phyloP scores from a whole-genome alignment of 64 coral and sea anemone species.

The Orbicella faveolata region DNA sequence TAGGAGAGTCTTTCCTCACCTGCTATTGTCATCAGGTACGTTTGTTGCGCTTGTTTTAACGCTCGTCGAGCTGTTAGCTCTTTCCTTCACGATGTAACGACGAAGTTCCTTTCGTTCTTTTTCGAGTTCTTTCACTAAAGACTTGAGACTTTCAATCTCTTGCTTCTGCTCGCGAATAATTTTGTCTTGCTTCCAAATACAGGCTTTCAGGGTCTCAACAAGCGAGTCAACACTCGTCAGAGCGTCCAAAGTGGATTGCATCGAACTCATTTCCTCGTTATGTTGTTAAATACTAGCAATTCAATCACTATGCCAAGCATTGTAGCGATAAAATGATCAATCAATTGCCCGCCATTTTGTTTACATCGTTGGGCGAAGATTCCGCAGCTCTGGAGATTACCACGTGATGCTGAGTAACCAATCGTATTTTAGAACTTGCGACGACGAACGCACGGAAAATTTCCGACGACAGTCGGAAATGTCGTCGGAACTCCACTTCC shows the following conservation, averaged over 20 bases:
- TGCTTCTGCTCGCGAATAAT: constrained; percentile 34
- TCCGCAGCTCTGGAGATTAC: not conserved
- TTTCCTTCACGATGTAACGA: constrained; percentile 22
- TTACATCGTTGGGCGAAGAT: constrained; percentile 50
- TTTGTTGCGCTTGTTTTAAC: not conserved
- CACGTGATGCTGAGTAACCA: not conserved
- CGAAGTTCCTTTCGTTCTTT: constrained; percentile 55
- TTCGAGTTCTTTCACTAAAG: constrained; percentile 26
- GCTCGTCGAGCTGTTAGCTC: not conserved
- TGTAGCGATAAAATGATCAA: not conserved
- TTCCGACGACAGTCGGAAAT: not conserved
- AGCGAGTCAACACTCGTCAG: constrained; percentile 49
- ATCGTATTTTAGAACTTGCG: not conserved
- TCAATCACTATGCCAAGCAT: not conserved
- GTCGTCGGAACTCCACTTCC: constrained; percentile 3
- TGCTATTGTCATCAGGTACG: not conserved
- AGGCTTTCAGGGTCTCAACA: constrained; percentile 51
- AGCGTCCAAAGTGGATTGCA: constrained; percentile 49
- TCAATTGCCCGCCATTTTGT: constrained; percentile 69
- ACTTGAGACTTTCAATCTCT: constrained; percentile 49
- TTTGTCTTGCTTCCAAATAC: constrained; percentile 75
- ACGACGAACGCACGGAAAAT: not conserved
- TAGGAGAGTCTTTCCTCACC: constrained; percentile 18
- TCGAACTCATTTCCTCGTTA: constrained; percentile 32
- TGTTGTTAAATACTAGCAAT: not conserved